Percentiles rank a stretch among this genome's conserved stretches.
Conservation (phyloP, 2,113 vertebrate species). For the Clupea harengus region DNA sequence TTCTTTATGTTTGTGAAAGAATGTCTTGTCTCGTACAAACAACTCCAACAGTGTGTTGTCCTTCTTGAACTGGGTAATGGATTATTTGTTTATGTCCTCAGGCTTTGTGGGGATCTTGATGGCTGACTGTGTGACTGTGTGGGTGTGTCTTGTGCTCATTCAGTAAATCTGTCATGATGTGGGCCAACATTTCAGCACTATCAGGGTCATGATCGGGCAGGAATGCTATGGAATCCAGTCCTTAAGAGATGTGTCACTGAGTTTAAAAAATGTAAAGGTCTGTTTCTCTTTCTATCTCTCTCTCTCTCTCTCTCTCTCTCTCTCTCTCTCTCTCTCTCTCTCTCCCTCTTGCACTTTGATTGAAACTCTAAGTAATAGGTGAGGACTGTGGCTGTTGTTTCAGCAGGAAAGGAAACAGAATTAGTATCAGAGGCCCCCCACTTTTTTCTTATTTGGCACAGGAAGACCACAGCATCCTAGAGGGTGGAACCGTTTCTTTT, state of each 20-base stretch:
- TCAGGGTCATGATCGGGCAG: constrained; percentile 46
- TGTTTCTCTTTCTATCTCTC: constrained; percentile 63
- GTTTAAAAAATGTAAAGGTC: constrained; percentile 76
- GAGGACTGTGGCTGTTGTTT: background rate
- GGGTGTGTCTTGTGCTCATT: background rate
- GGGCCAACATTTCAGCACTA: constrained; percentile 49
- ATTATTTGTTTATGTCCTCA: background rate
- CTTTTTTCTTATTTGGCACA: background rate
- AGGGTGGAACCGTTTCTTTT: background rate
- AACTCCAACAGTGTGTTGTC: background rate
- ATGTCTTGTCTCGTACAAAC: background rate
- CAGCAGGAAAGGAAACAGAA: background rate
- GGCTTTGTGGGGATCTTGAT: background rate
- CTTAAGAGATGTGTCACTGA: constrained; percentile 30
- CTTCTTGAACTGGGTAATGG: background rate
- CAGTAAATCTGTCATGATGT: background rate
- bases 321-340: constrained; percentile 3
- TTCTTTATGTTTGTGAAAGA: background rate
- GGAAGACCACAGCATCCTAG: background rate
- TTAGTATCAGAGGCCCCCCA: background rate
- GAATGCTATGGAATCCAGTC: constrained; percentile 42
- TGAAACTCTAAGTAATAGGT: background rate
- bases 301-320: constrained; percentile 47
- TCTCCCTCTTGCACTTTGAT: background rate
- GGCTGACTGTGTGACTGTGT: background rate